Evolutionary conservation across 2,113 vertebrate species (phyloP).

Genomic region (Coracopsis vasa): DNA sequence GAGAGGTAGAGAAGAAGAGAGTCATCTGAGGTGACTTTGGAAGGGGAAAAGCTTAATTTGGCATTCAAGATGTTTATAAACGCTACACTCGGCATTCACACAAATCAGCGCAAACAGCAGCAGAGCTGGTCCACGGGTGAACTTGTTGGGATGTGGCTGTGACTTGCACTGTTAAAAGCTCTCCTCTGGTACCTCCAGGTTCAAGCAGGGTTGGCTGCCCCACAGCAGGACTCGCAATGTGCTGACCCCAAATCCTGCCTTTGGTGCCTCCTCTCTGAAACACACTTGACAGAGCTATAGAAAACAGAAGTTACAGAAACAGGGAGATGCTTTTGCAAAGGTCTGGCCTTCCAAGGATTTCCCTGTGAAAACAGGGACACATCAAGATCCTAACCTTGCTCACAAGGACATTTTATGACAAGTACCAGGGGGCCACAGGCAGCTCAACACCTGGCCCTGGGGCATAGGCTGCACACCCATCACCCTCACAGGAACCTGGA

Average conservation of each 20-base stretch:
- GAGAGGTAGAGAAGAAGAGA: not conserved
- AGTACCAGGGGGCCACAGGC: not conserved
- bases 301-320: not conserved
- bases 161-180: not conserved
- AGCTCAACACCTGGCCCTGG: fast-evolving
- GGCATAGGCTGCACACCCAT: not conserved
- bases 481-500: not conserved
- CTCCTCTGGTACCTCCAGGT: not conserved
- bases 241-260: not conserved
- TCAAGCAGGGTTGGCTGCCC: not conserved
- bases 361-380: not conserved
- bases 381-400: not conserved
- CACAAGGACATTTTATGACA: not conserved
- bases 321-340: not conserved
- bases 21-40: constrained; percentile 16
- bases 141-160: not conserved
- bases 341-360: not conserved
- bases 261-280: not conserved
- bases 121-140: fast-evolving
- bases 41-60: constrained; percentile 25
- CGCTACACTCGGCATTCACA: not conserved
- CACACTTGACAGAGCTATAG: not conserved
- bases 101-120: not conserved
- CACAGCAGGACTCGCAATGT: fast-evolving
- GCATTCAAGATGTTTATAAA: constrained; percentile 20